Percentiles rank a stretch among this genome's conserved stretches.
Conservation (phyloP, 2,888 invertebrate genomes). For the Stenchaetothrips biformis region DNA sequence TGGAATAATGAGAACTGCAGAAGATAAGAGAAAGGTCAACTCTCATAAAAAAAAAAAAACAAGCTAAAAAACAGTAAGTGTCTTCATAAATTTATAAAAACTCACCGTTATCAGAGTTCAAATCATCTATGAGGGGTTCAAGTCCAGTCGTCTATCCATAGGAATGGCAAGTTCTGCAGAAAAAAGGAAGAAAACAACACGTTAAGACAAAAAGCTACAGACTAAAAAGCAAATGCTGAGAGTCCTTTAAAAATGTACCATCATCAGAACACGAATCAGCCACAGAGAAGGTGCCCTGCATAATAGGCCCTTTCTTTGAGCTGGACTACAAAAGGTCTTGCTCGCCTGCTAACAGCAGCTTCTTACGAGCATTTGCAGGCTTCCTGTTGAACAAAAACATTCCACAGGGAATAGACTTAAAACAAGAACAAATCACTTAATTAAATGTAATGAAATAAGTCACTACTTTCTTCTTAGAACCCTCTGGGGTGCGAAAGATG, state of each 20-base stretch:
- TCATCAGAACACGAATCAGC: not conserved
- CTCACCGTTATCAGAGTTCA: not conserved
- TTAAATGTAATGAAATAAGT: not conserved
- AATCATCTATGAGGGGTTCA: not conserved
- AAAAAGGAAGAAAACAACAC: not conserved
- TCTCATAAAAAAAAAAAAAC: not conserved
- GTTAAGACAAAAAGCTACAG: not conserved
- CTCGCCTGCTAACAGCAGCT: not conserved
- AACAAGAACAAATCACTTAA: not conserved
- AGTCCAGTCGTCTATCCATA: not conserved
- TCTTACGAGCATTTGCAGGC: not conserved
- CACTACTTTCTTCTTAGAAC: not conserved
- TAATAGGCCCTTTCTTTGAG: not conserved
- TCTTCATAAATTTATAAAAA: not conserved
- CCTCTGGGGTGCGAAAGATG: not conserved
- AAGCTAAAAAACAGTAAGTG: slow-evolving; percentile 1
- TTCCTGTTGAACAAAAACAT: not conserved
- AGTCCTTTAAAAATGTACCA: not conserved
- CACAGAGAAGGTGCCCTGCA: slow-evolving; percentile 1
- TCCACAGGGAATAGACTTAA: not conserved
- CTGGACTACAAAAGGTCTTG: not conserved
- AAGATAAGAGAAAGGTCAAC: not conserved
- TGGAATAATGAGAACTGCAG: slow-evolving; percentile 1
- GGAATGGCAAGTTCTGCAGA: not conserved
- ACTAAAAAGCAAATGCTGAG: not conserved